Percentiles rank a stretch among this genome's conserved stretches.
Conservation (phyloP, 2,797 vertebrate genomes). For the Parotocinclus haroldoi region DNA sequence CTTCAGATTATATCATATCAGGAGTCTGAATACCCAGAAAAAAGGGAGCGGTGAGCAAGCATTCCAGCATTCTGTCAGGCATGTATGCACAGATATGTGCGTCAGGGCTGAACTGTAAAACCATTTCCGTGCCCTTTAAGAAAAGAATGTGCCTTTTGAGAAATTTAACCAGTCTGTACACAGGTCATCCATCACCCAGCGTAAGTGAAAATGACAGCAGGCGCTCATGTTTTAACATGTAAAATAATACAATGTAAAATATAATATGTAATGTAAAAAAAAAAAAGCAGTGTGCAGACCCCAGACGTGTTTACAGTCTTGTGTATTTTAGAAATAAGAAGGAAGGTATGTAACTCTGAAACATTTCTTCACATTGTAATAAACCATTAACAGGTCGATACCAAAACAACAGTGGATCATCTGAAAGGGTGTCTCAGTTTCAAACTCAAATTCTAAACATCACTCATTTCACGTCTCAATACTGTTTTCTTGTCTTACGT, state of each 20-base stretch:
- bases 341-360: no score
- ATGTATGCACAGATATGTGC: conserved; percentile 36
- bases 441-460: no score
- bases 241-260: conserved; percentile 4
- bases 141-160: conserved; percentile 12
- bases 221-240: background rate
- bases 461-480: no score
- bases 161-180: conserved; percentile 3
- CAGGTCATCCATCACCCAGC: background rate
- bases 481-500: no score
- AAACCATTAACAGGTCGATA: no score
- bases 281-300: no score
- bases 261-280: background rate
- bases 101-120: conserved; percentile 12
- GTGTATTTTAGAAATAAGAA: no score
- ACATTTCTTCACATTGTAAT: no score
- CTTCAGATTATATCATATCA: conserved; percentile 13
- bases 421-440: no score
- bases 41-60: conserved; percentile 25
- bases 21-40: background rate
- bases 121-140: conserved; percentile 19
- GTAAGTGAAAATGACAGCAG: background rate
- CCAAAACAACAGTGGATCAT: no score
- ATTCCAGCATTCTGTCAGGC: conserved; percentile 33
- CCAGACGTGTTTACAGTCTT: no score